These are phyloP conservation scores for Colius striatus DNA, from an alignment of 2,113 vertebrate genomes.

Conservation along the genomic window DNA sequence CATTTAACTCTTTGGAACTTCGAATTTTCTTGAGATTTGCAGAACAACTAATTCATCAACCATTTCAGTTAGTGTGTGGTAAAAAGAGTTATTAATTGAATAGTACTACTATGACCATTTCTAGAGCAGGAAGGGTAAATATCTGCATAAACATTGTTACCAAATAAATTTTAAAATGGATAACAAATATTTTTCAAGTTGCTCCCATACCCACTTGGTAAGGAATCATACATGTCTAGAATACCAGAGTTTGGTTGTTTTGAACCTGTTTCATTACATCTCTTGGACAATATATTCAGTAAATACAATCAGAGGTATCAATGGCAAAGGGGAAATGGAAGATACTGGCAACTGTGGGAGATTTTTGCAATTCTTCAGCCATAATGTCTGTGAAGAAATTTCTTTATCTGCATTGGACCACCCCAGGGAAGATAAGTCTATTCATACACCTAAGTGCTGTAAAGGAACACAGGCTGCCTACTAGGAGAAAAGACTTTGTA, in stretches of 20 bases:
- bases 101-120: background rate
- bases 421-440: background rate
- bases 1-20: slow-evolving; percentile 43
- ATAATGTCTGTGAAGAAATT: background rate
- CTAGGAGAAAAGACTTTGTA: background rate
- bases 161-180: background rate
- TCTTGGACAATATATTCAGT: background rate
- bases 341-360: background rate
- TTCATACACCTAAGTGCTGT: background rate
- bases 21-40: background rate
- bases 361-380: background rate
- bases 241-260: background rate
- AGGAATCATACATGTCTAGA: background rate
- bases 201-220: background rate
- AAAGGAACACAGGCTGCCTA: background rate
- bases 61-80: background rate
- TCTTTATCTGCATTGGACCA: background rate
- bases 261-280: background rate
- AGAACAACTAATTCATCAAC: background rate
- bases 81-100: background rate
- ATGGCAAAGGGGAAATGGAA: background rate
- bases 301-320: background rate
- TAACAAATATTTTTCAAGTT: background rate
- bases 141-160: background rate
- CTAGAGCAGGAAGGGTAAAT: background rate